Evolutionary conservation across 2,797 vertebrate genomes (phyloP), one percentile per base, ranked within the genome.

Genomic region (Luscinia luscinia): DNA sequence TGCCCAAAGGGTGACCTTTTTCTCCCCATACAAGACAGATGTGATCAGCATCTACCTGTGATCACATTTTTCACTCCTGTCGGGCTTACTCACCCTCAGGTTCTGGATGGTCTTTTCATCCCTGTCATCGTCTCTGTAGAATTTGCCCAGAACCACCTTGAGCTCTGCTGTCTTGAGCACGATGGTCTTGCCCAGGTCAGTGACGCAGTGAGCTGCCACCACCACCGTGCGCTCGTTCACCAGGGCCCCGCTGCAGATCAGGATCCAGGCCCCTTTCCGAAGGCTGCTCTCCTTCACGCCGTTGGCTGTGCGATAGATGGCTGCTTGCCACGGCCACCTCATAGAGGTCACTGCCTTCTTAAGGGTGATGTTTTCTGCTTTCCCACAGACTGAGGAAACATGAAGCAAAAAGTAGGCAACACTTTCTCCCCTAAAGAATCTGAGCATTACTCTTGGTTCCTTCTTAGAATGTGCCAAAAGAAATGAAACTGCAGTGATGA

Each of bases 281-380:
- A 96, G 95, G 32, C 95, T 91, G 64, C 82, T 94, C 9, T 96
- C 95, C 57, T 97, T 98, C 34, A 94, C 87, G 30, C 97, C 96
- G 0, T 94, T 98, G 94, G 95, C 97, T 6, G 96, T 97, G 45
- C 98, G 98, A 92, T 99, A 99, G 95, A 99, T 98, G 94, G 99
- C 99, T 1, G 98, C 99, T 82, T 99, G 99, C 99, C 99, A 99
- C 0, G 99, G 98, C 99, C 99, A 99, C 93, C 98, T 98, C 36
- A 94, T 96, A 73, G 98, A 98, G 32, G 95, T 97, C 69, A 21
- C 36, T 9, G 98, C 96, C 97, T 98, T 98, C 88, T 98, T 97
- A 32, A 98, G 90, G 84, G 98, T 98, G 96, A 98, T 96, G 94
- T 98, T 98, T 49, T 98, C 98, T 75, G 98, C 97, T 97, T 99